Evolutionary conservation across 1,140 invertebrate species (phyloP), one percentile per base, ranked within the genome.

Genomic region (Brachionus koreanus): DNA sequence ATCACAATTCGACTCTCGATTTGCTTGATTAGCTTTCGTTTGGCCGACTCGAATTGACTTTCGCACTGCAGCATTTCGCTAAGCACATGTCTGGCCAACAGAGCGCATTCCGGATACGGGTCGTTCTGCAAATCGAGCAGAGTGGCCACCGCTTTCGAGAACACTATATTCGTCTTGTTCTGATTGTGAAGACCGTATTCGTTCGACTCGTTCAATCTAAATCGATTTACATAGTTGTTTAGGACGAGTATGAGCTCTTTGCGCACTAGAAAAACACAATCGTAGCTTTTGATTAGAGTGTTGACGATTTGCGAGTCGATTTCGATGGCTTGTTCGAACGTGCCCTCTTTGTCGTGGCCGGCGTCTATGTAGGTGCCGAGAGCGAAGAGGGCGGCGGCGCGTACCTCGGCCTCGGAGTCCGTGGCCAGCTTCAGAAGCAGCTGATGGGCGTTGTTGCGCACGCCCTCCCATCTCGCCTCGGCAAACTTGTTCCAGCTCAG

Each of bases 401-500:
- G n/a, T 2, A 82, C 82, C 23, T 82, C 82, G 2, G 63, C n/a
- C 33, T 10, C 57, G 9, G 79, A 33, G 10, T 82, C 79, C 0
- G 3, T 12, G 2, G 67, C n/a, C 39, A 82, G 19, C 16, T 82
- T 46, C 3, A 65, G 67, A 5, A 82, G 35, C 23, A 29, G 9
- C 16, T 25, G 6, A 35, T 82, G 79, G 3, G 49, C 35, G 9
- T 72, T 82, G 9, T 72, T 65, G 33, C 63, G 57, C 16, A 52
- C 42, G 6, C 16, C 79, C 23, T 82, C 63, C 79, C 79, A 82
- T 12, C 57, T 2, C 0, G 57, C 79, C n/a, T 82, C 79, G 5
- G 57, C 37, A 67, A 67, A 82, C 35, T 82, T 72, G 12, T 43
- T 0, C 79, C 79, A 82, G 35, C 57, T 46, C 5, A 82, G 13